These are phyloP conservation scores for Patella pellucida DNA, from an alignment of 2,888 invertebrate species.

Conservation along the genomic window DNA sequence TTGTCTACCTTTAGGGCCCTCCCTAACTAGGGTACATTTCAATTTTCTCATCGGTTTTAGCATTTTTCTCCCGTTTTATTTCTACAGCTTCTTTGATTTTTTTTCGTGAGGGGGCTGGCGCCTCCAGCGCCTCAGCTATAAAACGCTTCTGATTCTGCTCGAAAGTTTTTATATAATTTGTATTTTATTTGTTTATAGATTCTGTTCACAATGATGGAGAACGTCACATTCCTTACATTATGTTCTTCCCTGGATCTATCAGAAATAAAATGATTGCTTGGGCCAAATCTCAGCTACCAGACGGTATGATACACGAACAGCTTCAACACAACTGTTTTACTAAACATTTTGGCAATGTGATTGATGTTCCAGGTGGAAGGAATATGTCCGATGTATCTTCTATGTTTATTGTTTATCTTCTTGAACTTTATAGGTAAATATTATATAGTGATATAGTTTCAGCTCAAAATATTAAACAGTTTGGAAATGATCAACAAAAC, in stretches of 20 bases:
- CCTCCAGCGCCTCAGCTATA: too few relatives aligned
- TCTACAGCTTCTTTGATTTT: too few relatives aligned
- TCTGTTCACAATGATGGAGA: constrained; percentile 9
- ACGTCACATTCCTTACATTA: background rate
- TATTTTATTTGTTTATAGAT: background rate
- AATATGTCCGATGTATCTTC: background rate
- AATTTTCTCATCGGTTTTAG: too few relatives aligned
- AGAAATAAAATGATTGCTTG: background rate
- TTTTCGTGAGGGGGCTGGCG: too few relatives aligned
- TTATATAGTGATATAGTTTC: background rate
- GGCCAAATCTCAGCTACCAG: background rate
- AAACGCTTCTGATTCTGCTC: too few relatives aligned
- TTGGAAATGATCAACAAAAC: too few relatives aligned
- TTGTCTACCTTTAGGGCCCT: too few relatives aligned
- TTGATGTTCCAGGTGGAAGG: background rate
- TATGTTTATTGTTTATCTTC: background rate
- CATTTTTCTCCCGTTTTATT: too few relatives aligned
- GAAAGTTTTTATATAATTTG: too few relatives aligned
- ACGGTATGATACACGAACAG: constrained; percentile 1
- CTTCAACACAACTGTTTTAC: background rate
- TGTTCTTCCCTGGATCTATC: background rate
- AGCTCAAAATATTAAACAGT: too few relatives aligned
- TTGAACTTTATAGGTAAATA: background rate
- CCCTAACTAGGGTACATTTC: too few relatives aligned
- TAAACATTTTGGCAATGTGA: background rate